These are phyloP conservation scores for Hipparchia sbordonii DNA, from an alignment of 2,888 invertebrate genomes.

Conservation along the genomic window DNA sequence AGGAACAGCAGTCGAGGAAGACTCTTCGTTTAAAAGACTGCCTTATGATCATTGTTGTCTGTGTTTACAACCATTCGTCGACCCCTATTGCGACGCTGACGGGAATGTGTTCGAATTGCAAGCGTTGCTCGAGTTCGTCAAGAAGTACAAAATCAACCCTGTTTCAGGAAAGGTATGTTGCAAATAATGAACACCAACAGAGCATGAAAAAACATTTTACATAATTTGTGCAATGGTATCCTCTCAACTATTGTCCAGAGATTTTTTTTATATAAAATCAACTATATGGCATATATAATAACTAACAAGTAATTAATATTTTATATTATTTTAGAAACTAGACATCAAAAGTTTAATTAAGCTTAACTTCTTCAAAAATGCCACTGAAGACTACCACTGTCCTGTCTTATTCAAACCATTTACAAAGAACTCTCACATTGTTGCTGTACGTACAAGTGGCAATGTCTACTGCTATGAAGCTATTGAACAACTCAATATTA, in stretches of 20 bases:
- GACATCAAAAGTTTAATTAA: constrained; percentile 92
- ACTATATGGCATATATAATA: too few relatives aligned
- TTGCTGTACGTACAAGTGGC: constrained; percentile 94
- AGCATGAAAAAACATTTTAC: too few relatives aligned
- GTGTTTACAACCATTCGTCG: constrained; percentile 94
- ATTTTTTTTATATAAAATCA: too few relatives aligned
- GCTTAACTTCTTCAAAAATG: constrained; percentile 94
- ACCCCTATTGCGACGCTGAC: constrained; percentile 94
- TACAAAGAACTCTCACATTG: constrained; percentile 96
- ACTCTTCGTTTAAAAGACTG: constrained; percentile 93
- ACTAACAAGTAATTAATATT: too few relatives aligned
- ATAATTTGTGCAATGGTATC: too few relatives aligned
- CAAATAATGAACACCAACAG: too few relatives aligned
- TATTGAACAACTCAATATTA: constrained; percentile 97
- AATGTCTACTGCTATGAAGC: constrained; percentile 98
- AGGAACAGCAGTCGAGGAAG: constrained; percentile 86
- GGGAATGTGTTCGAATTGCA: constrained; percentile 97
- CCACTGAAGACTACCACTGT: constrained; percentile 93
- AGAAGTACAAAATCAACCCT: constrained; percentile 96
- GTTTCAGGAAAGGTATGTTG: constrained; percentile 90
- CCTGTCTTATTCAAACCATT: constrained; percentile 96
- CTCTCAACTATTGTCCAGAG: too few relatives aligned
- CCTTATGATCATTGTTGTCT: constrained; percentile 97
- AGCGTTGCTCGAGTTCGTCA: constrained; percentile 92
- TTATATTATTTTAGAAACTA: constrained; percentile 84